phyloP scores from a whole-genome alignment of 2,888 invertebrate species.

The Cheilosia grossa region DNA sequence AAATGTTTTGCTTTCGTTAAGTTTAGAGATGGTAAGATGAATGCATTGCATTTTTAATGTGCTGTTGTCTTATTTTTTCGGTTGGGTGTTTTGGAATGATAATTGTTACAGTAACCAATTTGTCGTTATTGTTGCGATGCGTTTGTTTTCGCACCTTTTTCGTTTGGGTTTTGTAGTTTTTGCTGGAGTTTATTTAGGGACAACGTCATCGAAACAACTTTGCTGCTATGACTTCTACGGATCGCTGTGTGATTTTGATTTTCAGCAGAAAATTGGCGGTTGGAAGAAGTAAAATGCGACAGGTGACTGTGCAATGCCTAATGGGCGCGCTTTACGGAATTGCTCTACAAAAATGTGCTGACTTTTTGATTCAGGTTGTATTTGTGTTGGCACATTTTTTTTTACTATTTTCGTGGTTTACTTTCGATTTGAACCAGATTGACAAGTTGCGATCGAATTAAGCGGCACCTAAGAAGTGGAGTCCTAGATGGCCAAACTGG shows the following conservation, averaged over 20 bases:
- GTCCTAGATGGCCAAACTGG: background rate
- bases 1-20: slow-evolving; percentile 38
- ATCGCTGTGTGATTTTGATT: slow-evolving; percentile 31
- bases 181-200: background rate
- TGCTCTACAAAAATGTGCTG: slow-evolving; percentile 30
- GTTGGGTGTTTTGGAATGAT: slow-evolving; percentile 13
- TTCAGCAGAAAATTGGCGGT: slow-evolving; percentile 21
- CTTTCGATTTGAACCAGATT: slow-evolving; percentile 13
- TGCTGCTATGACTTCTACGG: slow-evolving; percentile 38
- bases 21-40: slow-evolving; percentile 36
- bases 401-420: slow-evolving; percentile 8
- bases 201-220: slow-evolving; percentile 43
- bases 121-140: slow-evolving; percentile 35
- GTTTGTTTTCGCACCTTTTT: slow-evolving; percentile 23
- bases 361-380: slow-evolving; percentile 12
- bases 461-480: background rate
- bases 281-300: slow-evolving; percentile 18
- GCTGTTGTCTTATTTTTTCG: background rate
- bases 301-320: slow-evolving; percentile 31
- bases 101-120: slow-evolving; percentile 54
- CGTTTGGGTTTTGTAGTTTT: slow-evolving; percentile 3
- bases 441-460: background rate
- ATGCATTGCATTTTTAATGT: slow-evolving; percentile 46
- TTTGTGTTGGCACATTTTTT: slow-evolving; percentile 35
- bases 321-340: slow-evolving; percentile 45